A percentile compares a stretch with the other conserved stretches of the same genome.
Conservation (phyloP, 1,140 invertebrate genomes). For the Cyclargus thomasi region DNA sequence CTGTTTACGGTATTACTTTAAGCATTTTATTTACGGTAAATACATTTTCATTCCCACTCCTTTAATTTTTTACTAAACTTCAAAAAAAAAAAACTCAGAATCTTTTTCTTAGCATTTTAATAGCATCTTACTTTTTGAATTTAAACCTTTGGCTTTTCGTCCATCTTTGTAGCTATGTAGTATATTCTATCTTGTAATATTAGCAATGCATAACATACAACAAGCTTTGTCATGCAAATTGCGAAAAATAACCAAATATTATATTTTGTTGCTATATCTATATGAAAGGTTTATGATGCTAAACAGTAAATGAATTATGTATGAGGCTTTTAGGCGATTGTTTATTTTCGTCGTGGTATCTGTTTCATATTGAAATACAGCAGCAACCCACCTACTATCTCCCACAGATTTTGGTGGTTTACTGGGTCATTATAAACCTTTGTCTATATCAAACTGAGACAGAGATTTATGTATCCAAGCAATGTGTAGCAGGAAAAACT, state of each 20-base stretch:
- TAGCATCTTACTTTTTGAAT: no score
- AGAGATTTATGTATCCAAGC: no score
- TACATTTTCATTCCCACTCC: no score
- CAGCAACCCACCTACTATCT: neutral
- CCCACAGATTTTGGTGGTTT: neutral
- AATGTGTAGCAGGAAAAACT: no score
- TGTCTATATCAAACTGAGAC: no score
- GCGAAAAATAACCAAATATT: neutral
- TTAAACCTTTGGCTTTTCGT: neutral
- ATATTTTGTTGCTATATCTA: neutral
- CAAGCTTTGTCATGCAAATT: neutral
- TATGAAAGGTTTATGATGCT: neutral
- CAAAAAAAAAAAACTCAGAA: no score
- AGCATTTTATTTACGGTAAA: neutral
- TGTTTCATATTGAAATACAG: neutral
- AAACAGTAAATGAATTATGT: neutral
- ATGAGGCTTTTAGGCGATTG: conserved; percentile 8
- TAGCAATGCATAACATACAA: neutral
- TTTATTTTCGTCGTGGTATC: neutral
- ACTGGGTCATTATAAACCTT: neutral
- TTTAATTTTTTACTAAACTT: no score
- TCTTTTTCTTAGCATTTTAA: no score
- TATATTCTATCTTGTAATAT: neutral
- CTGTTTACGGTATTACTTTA: neutral
- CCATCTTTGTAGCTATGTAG: neutral